A percentile compares a stretch with the other conserved stretches of the same genome.
Conservation (phyloP, 2,113 vertebrate genomes). For the Atlantisia rogersi region DNA sequence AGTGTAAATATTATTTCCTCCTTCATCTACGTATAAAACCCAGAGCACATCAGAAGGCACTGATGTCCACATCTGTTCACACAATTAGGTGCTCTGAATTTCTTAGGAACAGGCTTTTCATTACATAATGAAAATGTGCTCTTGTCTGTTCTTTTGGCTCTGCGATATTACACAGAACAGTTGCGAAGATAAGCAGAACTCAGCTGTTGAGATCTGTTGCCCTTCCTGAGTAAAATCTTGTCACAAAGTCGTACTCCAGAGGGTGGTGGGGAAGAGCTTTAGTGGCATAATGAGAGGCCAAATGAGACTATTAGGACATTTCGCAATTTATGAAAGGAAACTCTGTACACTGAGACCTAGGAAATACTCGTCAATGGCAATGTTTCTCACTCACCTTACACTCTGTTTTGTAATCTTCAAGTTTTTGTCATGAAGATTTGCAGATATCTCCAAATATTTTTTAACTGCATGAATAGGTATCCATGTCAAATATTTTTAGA, state of each 20-base stretch:
- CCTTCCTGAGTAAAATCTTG: neutral
- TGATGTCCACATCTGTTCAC: neutral
- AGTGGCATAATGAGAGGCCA: neutral
- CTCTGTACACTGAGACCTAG: neutral
- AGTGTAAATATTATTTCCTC: neutral
- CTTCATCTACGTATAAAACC: neutral
- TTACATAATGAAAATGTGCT: neutral
- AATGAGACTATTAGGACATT: neutral
- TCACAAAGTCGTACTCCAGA: neutral
- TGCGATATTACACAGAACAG: neutral
- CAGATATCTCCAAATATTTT: neutral
- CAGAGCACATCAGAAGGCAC: fast-evolving
- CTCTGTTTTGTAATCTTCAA: neutral
- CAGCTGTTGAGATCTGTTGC: neutral
- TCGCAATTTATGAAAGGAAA: neutral
- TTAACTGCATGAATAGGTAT: neutral
- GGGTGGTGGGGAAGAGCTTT: neutral
- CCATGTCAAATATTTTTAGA: neutral
- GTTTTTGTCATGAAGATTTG: neutral
- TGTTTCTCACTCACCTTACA: neutral
- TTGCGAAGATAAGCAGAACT: neutral
- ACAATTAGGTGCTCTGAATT: neutral
- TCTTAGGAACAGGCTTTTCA: neutral
- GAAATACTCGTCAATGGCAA: neutral
- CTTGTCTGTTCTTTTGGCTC: neutral